These are phyloP conservation scores for Polydrusus pterygomalis DNA, from an alignment of 2,888 invertebrate genomes.

Conservation along the genomic window DNA sequence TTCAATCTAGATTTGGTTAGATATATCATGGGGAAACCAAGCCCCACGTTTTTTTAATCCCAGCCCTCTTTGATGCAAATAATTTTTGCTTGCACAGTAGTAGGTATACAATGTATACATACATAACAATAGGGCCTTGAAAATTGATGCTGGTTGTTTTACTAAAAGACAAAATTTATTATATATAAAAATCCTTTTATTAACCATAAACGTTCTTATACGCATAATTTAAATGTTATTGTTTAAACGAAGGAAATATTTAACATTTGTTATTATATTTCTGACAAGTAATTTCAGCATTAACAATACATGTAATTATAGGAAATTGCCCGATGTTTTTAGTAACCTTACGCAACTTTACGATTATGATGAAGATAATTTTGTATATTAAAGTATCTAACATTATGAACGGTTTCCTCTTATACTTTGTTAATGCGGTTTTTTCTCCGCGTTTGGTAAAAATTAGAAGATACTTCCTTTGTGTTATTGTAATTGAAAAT, in stretches of 20 bases:
- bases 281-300: slow-evolving; percentile 2
- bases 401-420: slow-evolving; percentile 5
- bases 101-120: too few species aligned
- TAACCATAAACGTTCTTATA: neutral
- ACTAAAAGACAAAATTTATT: too few species aligned
- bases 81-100: too few species aligned
- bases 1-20: too few species aligned
- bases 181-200: neutral
- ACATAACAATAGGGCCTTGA: too few species aligned
- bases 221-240: slow-evolving; percentile 7
- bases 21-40: too few species aligned
- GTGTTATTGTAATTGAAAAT: neutral
- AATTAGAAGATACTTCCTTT: neutral
- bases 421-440: neutral
- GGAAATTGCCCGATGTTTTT: slow-evolving; percentile 24
- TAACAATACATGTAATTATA: slow-evolving; percentile 25
- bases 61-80: too few species aligned
- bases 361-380: neutral
- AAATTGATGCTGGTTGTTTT: too few species aligned
- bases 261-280: neutral
- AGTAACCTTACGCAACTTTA: neutral
- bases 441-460: neutral
- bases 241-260: neutral
- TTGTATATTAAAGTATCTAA: slow-evolving; percentile 9
- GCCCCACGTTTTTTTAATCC: too few species aligned